Conservation (phyloP, 2,113 vertebrate genomes). For the Ammospiza caudacuta region DNA sequence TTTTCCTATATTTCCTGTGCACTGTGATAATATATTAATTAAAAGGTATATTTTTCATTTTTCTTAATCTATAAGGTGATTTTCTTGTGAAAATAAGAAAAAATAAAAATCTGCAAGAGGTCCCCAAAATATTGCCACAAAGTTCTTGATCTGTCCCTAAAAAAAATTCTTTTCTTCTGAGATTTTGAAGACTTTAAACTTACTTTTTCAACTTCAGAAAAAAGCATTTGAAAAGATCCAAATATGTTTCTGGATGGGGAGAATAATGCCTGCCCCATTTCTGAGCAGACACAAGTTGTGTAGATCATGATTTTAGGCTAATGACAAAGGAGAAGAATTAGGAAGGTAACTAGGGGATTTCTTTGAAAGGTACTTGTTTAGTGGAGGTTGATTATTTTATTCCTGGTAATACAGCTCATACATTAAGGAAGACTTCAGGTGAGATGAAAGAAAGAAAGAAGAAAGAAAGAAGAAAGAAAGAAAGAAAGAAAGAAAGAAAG, state of each 20-base stretch:
- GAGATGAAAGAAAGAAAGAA: background rate
- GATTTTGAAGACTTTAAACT: background rate
- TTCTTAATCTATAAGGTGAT: no score
- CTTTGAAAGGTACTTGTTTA: background rate
- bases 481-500: no score
- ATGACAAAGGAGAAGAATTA: background rate
- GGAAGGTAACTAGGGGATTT: background rate
- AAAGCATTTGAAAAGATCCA: background rate
- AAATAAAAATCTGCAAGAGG: background rate
- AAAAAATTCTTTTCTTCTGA: background rate
- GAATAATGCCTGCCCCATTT: background rate
- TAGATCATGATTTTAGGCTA: background rate
- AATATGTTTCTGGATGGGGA: background rate
- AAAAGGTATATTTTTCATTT: background rate
- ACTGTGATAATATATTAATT: background rate
- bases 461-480: no score
- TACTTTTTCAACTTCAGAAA: background rate
- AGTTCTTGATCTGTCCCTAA: background rate
- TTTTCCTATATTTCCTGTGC: background rate
- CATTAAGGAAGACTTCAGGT: background rate
- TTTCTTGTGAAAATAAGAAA: background rate
- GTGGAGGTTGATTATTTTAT: background rate
- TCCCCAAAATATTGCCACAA: background rate
- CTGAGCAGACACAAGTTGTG: fast-evolving
- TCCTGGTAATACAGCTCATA: background rate